Conservation (phyloP, 1,140 invertebrate species). For the Eufriesea mexicana region DNA sequence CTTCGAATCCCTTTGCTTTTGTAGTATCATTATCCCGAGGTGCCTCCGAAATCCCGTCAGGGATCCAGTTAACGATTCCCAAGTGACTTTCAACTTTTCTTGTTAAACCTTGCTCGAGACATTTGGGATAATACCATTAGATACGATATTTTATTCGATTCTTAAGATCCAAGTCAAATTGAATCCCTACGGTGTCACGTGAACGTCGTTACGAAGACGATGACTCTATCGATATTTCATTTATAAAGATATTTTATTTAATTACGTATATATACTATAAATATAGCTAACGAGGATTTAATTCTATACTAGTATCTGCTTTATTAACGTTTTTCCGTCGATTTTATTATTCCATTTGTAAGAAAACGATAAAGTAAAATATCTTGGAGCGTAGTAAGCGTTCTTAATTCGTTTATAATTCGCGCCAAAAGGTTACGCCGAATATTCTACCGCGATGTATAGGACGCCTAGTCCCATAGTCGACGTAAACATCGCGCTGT, state of each 20-base stretch:
- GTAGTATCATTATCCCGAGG: conserved; percentile 24
- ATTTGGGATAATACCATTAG: neutral
- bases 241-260: neutral
- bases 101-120: neutral
- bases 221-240: neutral
- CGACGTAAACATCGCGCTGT: neutral
- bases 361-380: neutral
- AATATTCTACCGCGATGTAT: neutral
- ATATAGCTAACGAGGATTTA: neutral
- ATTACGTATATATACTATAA: neutral
- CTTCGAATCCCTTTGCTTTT: neutral
- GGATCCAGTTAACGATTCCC: conserved; percentile 23
- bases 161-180: neutral
- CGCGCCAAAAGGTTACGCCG: neutral
- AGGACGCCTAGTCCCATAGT: too few relatives aligned
- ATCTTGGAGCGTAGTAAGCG: neutral
- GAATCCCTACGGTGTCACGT: neutral
- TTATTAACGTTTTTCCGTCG: too few relatives aligned
- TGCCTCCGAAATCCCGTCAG: neutral
- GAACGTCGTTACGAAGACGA: neutral
- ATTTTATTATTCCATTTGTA: neutral
- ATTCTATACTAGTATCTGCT: too few relatives aligned
- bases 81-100: conserved; percentile 37
- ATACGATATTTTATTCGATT: conserved; percentile 15
- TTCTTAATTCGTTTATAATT: neutral